Base-by-base conservation (phyloP, 2,888 invertebrate genomes). In the Ceramica pisi region DNA sequence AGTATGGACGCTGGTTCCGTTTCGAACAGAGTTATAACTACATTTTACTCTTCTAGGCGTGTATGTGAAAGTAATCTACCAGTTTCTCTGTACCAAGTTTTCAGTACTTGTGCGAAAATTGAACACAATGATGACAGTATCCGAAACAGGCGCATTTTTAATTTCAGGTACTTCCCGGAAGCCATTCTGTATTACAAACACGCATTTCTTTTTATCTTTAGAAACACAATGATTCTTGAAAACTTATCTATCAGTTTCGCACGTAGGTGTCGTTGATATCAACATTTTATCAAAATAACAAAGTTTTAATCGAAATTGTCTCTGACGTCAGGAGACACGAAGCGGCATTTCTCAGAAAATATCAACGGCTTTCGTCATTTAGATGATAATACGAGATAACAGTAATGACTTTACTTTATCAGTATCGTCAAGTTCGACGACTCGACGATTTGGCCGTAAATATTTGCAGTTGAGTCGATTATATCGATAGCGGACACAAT, bases 371-470 rank as follows among this genome's bases (percentile, higher is more conserved):
- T 81, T 86, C 86, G 88, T 91, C 90, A 92, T 92, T 92, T 90
- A 91, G 92, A 92, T 92, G 86, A 91, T 92, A 91, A 91, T 90
- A 85, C 65, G 63, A 89, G 92, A 93, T 94, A 93, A 88, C 86
- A 87, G 78, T 89, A 91, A 92, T 91, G 88, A 91, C 89, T 91
- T 89, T 86, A 89, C 88, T 90, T 92, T 90, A 91, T 91, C 90
- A 89, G 89, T 88, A 87, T 86, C 88, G 82, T 82, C 77, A 86
- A 89, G 91, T 91, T 91, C 91, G 86, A 87, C 89, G 91, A 90
- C 91, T 89, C 83, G 79, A 79, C 85, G 84, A 83, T 90, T 90
- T 85, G 72, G 48, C 35, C 71, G 78, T 91, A 91, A 91, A 91
- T 88, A 83, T 75, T 79, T 78, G 80, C 80, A 80, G 69, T 69